Evolutionary conservation across 2,797 vertebrate species (phyloP).

Genomic region (Acrocephalus scirpaceus): DNA sequence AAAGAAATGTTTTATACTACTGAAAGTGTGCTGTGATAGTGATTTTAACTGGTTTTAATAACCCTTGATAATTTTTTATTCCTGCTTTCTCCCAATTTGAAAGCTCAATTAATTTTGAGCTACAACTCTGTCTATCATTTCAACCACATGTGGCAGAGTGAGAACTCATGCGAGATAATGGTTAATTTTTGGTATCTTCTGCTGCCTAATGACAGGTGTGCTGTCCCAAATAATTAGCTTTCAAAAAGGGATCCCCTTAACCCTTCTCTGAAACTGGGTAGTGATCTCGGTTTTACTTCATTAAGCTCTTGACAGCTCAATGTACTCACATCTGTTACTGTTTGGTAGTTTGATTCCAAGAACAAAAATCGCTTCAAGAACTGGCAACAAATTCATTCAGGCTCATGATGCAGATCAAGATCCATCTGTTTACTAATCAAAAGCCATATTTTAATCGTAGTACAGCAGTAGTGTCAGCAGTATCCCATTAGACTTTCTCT

Average conservation of each 20-base stretch:
- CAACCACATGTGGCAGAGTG: constrained; percentile 44
- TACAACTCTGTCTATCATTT: constrained; percentile 32
- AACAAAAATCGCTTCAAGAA: constrained; percentile 72
- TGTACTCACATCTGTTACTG: constrained; percentile 84
- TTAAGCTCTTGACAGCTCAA: constrained; percentile 82
- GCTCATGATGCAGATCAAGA: constrained; percentile 63
- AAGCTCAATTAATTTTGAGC: constrained; percentile 54
- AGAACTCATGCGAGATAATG: constrained; percentile 51
- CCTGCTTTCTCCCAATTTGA: background rate
- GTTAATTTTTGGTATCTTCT: constrained; percentile 53
- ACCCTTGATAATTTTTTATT: background rate
- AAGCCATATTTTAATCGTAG: constrained; percentile 64
- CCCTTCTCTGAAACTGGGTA: constrained; percentile 49
- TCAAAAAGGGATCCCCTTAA: constrained; percentile 64
- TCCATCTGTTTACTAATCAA: constrained; percentile 78
- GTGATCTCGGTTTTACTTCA: constrained; percentile 76
- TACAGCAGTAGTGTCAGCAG: constrained; percentile 18
- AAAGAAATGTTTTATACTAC: background rate
- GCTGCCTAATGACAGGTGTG: constrained; percentile 66
- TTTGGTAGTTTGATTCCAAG: constrained; percentile 68
- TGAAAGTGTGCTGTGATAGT: background rate
- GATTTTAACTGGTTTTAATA: constrained; percentile 38
- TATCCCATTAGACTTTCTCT: background rate
- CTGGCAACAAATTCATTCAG: constrained; percentile 64
- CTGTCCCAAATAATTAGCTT: constrained; percentile 73